Evolutionary conservation across 1,140 invertebrate genomes (phyloP).

Genomic region (Cherax destructor): DNA sequence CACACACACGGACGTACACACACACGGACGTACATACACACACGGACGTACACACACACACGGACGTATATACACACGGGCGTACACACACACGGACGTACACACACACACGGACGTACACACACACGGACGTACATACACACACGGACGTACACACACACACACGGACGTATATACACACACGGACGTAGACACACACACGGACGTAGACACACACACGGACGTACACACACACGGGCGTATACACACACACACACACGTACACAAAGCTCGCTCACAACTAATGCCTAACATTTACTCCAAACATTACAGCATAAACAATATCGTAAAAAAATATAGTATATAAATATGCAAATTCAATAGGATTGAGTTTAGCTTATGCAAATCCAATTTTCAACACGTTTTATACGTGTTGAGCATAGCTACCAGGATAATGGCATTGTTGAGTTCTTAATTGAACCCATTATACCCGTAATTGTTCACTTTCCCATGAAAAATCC

Average conservation of each 20-base stretch:
- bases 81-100: conserved; percentile 7
- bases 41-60: background rate
- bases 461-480: conserved; percentile 27
- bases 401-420: conserved; percentile 12
- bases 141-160: background rate
- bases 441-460: conserved; percentile 24
- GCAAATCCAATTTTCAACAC: conserved; percentile 22
- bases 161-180: background rate
- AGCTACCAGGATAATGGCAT: background rate
- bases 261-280: no score
- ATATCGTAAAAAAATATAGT: background rate
- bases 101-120: conserved; percentile 20
- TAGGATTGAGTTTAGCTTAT: conserved; percentile 11
- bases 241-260: conserved; percentile 3
- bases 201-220: background rate
- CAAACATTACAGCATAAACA: background rate
- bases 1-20: no score
- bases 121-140: background rate
- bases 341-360: background rate
- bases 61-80: background rate
- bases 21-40: no score
- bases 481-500: conserved; percentile 4
- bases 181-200: background rate
- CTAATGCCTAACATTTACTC: background rate
- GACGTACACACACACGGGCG: background rate